These are phyloP conservation scores for Archivesica marissinica DNA, from an alignment of 1,140 invertebrate species.

Conservation along the genomic window DNA sequence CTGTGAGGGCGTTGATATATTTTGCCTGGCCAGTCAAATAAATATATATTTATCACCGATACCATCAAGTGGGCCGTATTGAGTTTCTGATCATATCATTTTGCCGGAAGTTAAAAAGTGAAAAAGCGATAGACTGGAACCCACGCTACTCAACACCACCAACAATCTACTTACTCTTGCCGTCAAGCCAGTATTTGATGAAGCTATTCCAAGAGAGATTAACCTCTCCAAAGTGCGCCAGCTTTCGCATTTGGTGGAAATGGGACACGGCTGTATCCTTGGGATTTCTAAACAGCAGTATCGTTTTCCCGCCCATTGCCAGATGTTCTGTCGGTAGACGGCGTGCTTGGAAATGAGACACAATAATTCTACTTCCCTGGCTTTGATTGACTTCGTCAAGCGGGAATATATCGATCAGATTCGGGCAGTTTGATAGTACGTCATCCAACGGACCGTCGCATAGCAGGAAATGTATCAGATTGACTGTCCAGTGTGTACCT, in stretches of 20 bases:
- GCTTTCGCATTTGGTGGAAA: neutral
- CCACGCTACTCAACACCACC: too few species aligned
- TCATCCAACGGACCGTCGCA: neutral
- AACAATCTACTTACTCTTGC: too few species aligned
- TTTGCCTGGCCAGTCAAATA: too few species aligned
- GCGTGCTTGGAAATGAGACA: neutral
- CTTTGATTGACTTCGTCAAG: neutral
- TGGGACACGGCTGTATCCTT: neutral
- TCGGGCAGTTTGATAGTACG: neutral
- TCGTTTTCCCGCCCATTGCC: neutral
- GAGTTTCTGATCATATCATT: too few species aligned
- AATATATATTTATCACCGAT: too few species aligned
- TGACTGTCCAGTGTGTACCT: conserved; percentile 7
- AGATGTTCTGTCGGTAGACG: neutral
- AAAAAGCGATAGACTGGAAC: too few species aligned
- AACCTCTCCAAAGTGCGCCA: neutral
- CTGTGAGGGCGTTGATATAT: too few species aligned
- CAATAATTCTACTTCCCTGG: too few species aligned
- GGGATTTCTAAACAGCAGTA: neutral
- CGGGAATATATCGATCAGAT: neutral
- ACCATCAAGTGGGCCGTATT: too few species aligned
- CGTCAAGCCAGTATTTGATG: neutral
- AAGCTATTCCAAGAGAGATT: neutral
- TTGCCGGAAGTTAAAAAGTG: too few species aligned
- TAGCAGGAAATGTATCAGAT: neutral